Evolutionary conservation across 2,797 vertebrate genomes (phyloP), one percentile per base, ranked within the genome.

Genomic region (Hydrocynus forskahlii): DNA sequence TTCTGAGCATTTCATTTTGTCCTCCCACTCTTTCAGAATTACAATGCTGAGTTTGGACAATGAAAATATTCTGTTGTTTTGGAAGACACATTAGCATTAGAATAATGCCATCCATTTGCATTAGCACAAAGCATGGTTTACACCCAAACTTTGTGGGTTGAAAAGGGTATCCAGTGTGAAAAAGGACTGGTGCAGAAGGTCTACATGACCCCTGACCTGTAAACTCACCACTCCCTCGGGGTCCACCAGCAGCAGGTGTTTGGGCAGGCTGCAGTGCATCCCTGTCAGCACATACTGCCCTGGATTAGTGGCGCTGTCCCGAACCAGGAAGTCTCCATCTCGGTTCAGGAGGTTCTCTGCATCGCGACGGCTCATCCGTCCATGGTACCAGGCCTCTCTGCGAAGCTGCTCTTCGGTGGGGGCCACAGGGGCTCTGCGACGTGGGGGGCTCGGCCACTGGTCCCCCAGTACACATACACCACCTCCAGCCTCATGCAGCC

Each of bases 271-370:
- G 0, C 95, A 93, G 84, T 99, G 96, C 95, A 99, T 98, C 74
- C 98, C 98, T 0, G 97, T 99, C 75, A 99, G 94, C 76, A 99
- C 98, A 0, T 99, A 99, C 90, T 99, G 98, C 43, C 98, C 98
- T 0, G 95, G 96, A 90, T 98, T 99, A 83, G 97, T 98, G 14
- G 96, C 93, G 75, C 98, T 99, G 91, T 99, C 97, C 12, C 98
- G 90, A 63, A 99, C 97, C 1, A 99, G 92, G 89, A 99, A 99
- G 84, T 99, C 97, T 19, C 98, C 97, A 0, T 99, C 97, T 0
- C 88, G 88, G 55, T 94, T 94, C 78, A 99, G 92, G 77, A 98
- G 91, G 79, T 92, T 96, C 92, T 99, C 98, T 0, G 97, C 97
- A 0, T 98, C 97, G 25, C 96, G 85, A 0, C 98, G 94, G 90